Evolutionary conservation across 1,140 invertebrate species (phyloP).

Genomic region (Drosophila lacteicornis): DNA sequence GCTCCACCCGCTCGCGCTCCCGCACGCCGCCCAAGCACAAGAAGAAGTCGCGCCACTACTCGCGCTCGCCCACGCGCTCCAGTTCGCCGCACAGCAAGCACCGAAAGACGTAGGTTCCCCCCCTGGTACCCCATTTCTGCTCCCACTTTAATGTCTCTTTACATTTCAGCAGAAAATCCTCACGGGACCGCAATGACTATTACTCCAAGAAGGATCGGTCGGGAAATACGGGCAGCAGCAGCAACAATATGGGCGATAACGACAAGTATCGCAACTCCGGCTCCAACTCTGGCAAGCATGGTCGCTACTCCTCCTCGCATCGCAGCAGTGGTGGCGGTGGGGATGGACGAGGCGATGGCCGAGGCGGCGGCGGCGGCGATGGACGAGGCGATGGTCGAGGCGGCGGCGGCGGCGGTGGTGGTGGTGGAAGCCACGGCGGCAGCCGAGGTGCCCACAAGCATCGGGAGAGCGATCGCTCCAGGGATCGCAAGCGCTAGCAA

Average conservation of each 20-base stretch:
- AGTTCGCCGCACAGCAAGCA: constrained; percentile 82
- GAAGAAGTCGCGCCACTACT: constrained; percentile 82
- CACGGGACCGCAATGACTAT: constrained; percentile 75
- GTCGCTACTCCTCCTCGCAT: constrained; percentile 59
- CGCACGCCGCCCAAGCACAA: constrained; percentile 73
- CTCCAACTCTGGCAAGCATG: constrained; percentile 72
- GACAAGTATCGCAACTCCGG: constrained; percentile 74
- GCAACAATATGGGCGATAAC: constrained; percentile 55
- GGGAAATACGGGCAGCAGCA: constrained; percentile 55
- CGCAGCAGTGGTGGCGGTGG: constrained; percentile 49
- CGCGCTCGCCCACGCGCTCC: constrained; percentile 76
- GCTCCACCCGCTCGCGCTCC: constrained; percentile 85
- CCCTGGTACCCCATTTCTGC: no score
- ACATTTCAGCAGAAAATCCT: constrained; percentile 55
- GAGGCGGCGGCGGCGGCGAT: constrained; percentile 2
- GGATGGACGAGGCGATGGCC: constrained; percentile 15
- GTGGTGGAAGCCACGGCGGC: constrained; percentile 7
- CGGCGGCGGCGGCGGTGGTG: constrained; percentile 27
- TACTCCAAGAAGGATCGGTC: constrained; percentile 75
- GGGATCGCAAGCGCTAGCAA: constrained; percentile 78
- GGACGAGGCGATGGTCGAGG: constrained; percentile 8
- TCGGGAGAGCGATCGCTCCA: constrained; percentile 74
- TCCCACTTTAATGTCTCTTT: no score
- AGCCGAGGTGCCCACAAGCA: constrained; percentile 71
- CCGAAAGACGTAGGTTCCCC: constrained; percentile 71